phyloP scores from a whole-genome alignment of 2,113 vertebrate genomes.

The Albula goreensis region DNA sequence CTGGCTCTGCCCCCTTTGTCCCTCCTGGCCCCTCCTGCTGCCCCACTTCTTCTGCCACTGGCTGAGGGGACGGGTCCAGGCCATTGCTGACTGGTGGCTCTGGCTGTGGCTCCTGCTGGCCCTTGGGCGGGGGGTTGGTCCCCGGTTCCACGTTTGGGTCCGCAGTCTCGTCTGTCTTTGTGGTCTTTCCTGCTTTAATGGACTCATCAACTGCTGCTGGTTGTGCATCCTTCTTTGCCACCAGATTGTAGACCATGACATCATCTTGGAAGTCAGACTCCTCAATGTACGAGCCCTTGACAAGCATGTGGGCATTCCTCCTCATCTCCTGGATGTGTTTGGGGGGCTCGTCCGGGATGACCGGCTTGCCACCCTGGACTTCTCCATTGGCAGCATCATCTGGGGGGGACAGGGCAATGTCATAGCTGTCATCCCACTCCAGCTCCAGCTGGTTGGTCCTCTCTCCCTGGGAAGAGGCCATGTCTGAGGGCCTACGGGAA shows the following conservation, averaged over 20 bases:
- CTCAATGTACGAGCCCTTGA: constrained; percentile 90
- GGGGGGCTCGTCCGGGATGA: constrained; percentile 70
- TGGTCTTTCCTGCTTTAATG: not conserved
- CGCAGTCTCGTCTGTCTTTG: not conserved
- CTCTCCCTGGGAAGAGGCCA: constrained; percentile 38
- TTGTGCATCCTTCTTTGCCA: constrained; percentile 82
- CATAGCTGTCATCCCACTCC: constrained; percentile 97
- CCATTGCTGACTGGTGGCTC: constrained; percentile 60
- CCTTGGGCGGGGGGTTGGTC: not conserved
- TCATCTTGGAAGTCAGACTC: constrained; percentile 96
- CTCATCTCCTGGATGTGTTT: constrained; percentile 93
- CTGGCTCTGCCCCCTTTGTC: constrained; percentile 46
- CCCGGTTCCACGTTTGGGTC: not conserved
- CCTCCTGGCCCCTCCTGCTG: constrained; percentile 47
- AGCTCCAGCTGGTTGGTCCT: constrained; percentile 77
- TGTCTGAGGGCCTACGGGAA: constrained; percentile 24
- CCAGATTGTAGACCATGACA: constrained; percentile 88
- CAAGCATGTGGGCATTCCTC: constrained; percentile 81
- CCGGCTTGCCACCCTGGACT: not conserved
- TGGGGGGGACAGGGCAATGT: constrained; percentile 76
- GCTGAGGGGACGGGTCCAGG: constrained; percentile 43
- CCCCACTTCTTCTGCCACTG: constrained; percentile 42
- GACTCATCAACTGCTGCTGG: constrained; percentile 44
- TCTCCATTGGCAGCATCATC: constrained; percentile 27
- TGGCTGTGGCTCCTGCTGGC: not conserved